A percentile compares a stretch with the other conserved stretches of the same genome.
Conservation (phyloP, 2,797 vertebrate species). For the Staurois parvus region DNA sequence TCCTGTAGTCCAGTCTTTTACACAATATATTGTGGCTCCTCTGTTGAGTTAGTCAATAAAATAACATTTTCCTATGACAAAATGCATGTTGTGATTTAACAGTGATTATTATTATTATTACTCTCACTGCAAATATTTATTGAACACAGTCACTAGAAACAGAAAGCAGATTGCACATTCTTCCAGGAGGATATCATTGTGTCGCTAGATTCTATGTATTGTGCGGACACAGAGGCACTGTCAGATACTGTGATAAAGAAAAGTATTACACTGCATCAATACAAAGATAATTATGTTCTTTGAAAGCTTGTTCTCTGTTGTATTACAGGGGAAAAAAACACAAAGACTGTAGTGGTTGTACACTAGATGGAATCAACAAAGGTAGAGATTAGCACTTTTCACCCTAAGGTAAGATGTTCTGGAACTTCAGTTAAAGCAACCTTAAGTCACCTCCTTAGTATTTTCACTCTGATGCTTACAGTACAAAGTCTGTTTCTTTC, state of each 20-base stretch:
- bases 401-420: conserved; percentile 39
- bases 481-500: neutral
- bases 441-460: neutral
- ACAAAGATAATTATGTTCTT: conserved; percentile 53
- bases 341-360: conserved; percentile 43
- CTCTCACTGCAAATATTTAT: conserved; percentile 41
- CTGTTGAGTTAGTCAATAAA: conserved; percentile 4
- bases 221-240: conserved; percentile 27
- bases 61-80: conserved; percentile 42
- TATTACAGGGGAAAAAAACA: conserved; percentile 43
- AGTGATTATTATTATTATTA: conserved; percentile 49
- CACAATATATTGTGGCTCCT: conserved; percentile 1
- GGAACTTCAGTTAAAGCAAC: conserved; percentile 32
- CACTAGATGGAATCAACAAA: conserved; percentile 45
- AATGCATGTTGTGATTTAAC: conserved; percentile 20
- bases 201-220: conserved; percentile 35
- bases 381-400: conserved; percentile 26
- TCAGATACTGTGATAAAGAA: conserved; percentile 56
- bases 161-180: conserved; percentile 42
- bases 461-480: conserved; percentile 20
- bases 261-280: conserved; percentile 53
- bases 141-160: conserved; percentile 43
- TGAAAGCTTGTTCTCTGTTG: conserved; percentile 47
- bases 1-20: neutral
- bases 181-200: conserved; percentile 45